phyloP scores from a whole-genome alignment of 2,113 vertebrate species.

The Syngnathoides biaculeatus region DNA sequence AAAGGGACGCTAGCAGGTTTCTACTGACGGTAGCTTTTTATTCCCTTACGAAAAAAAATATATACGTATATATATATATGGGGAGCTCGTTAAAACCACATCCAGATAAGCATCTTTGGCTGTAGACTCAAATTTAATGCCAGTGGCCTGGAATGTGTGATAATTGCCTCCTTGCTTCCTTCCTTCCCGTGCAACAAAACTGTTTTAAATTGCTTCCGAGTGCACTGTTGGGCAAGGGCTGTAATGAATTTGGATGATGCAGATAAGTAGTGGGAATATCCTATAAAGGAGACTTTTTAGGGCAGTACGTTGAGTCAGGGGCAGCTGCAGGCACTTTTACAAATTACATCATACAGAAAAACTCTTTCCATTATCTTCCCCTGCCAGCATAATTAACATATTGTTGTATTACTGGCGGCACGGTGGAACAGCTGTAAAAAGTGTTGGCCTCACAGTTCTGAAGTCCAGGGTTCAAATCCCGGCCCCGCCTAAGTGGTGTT shows the following conservation, averaged over 20 bases:
- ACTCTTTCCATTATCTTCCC: not conserved
- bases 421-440: too few species aligned
- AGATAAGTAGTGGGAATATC: not conserved
- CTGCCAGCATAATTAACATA: not conserved
- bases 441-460: too few species aligned
- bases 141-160: constrained; percentile 12
- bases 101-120: constrained; percentile 6
- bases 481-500: too few species aligned
- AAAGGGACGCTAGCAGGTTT: constrained; percentile 43
- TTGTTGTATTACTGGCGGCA: too few species aligned
- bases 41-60: too few species aligned
- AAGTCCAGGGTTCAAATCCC: too few species aligned
- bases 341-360: not conserved
- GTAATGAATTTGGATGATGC: not conserved
- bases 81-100: constrained; percentile 45
- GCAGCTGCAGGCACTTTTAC: not conserved
- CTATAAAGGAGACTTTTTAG: not conserved
- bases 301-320: not conserved
- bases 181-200: constrained; percentile 1
- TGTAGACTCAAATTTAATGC: constrained; percentile 27
- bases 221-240: not conserved
- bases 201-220: not conserved
- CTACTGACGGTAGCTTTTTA: constrained; percentile 43
- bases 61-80: too few species aligned
- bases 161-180: constrained; percentile 8